These are phyloP conservation scores for Zaprionus africanus DNA, from an alignment of 1,140 invertebrate genomes.

Conservation along the genomic window DNA sequence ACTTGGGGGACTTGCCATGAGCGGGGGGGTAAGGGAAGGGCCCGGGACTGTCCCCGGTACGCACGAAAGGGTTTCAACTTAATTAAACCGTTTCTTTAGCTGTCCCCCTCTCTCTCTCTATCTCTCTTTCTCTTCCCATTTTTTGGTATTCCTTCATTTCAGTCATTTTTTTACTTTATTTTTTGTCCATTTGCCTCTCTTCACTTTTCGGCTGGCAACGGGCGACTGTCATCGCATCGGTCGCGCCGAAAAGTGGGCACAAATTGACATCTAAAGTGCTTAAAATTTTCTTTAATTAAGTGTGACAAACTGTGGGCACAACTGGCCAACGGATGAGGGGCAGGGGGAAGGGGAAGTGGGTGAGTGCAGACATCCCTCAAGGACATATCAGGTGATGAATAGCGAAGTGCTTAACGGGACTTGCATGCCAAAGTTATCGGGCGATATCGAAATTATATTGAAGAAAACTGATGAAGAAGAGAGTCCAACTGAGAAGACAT, in stretches of 20 bases:
- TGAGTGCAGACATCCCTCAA: conserved; percentile 4
- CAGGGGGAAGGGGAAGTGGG: not conserved
- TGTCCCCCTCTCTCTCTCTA: conserved; percentile 23
- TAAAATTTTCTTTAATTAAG: conserved; percentile 83
- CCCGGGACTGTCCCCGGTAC: conserved; percentile 53
- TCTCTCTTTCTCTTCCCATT: conserved; percentile 11
- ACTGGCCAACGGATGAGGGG: not conserved
- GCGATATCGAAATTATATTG: not conserved
- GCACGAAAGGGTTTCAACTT: conserved; percentile 84
- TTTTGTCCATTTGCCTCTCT: conserved; percentile 15
- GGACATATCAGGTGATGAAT: conserved; percentile 13
- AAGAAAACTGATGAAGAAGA: not conserved
- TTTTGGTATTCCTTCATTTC: conserved; percentile 37
- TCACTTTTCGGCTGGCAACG: conserved; percentile 51
- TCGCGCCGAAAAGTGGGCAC: conserved; percentile 67
- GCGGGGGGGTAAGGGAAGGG: not conserved
- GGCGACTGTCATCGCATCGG: conserved; percentile 73
- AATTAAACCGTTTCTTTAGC: conserved; percentile 77
- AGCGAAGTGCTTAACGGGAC: not conserved
- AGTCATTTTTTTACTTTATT: conserved; percentile 11
- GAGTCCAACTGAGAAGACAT: too few relatives aligned
- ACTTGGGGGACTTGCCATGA: conserved; percentile 52
- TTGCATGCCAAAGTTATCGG: not conserved
- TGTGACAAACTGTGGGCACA: conserved; percentile 78
- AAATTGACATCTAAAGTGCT: conserved; percentile 83